Evolutionary conservation across 2,888 invertebrate species (phyloP), one percentile per base, ranked within the genome.

Genomic region (Caradrina clavipalpis): DNA sequence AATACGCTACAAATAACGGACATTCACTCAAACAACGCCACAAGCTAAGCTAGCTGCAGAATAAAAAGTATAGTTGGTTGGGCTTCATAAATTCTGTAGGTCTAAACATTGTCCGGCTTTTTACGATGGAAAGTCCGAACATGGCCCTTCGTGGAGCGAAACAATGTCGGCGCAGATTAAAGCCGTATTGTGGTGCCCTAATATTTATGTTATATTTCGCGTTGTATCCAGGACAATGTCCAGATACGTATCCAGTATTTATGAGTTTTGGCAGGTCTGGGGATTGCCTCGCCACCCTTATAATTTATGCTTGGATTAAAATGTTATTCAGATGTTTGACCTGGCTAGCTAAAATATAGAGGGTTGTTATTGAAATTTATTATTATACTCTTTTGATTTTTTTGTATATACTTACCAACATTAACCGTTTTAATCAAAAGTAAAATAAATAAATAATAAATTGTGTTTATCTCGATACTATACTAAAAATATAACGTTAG

Each of bases 101-200:
- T 54, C 39, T 51, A 49, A 22, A 69, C 51, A 68, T 26, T 59
- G 70, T 51, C 70, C 31, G 51, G 55, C 39, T 56, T 73, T 67
- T 76, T 76, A 55, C 47, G 60, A 42, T 50, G 53, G 17, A 42
- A 76, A 69, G 69, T 58, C 72, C 21, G 42, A 19, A 65, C 65
- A 60, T 53, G 63, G 68, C 76, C 76, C 70, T 73, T 53, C 22
- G 51, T 62, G 53, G 56, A 74, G 19, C 69, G 74, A 74, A 82
- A 81, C 81, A 81, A 82, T 74, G 75, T 74, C 31, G 63, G 57
- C 62, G 17, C 49, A 78, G 81, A 82, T 81, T 82, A 82, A 73
- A 82, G 35, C 61, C 1, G 77, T 72, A 81, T 81, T 81, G 81
- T 81, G 71, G 64, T 57, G 35, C 26, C 63, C 53, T 81, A 69